Base-by-base conservation (phyloP, 2,113 vertebrate genomes). In the Callionymus lyra region DNA sequence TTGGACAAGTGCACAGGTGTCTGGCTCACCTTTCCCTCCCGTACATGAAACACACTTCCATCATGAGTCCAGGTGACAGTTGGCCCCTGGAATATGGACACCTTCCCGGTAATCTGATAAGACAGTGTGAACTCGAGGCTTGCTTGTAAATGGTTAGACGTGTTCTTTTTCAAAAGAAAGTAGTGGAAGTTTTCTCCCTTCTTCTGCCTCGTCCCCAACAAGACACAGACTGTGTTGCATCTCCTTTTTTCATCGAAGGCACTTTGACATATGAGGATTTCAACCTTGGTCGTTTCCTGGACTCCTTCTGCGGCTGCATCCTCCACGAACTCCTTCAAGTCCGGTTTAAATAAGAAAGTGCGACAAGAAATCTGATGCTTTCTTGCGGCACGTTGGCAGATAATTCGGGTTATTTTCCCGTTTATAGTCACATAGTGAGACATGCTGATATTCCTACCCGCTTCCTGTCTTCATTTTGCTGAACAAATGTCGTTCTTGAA, bases 51-150 rank as follows among this genome's bases (percentile, higher is more conserved):
- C 18, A 91, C 65, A 6, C 62, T 57, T 32, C 68, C 63, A 1
- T 52, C 44, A 12, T 88, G 74, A 9, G 59, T 85, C 93, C 93
- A 96, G 34, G 93, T 16, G 55, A 94, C 42, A 1, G 86, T 85
- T 17, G 94, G 93, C 6, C 95, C 93, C 44, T 65, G 39, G 37
- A 90, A 69, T 63, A 98, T 63, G 8, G 42, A 70, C 51, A 92
- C 18, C 2, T 48, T 47, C 11, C 86, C 84, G n/a, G 64, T 63
- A 35, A 91, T 65, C 33, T 86, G 78, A 65, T 89, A 80, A 12
- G 81, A 72, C 15, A 91, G 61, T 21, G 71, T 77, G 73, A 97
- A 91, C 50, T 77, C 69, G 38, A 91, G 50, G 16, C 68, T 50
- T 0, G 62, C 67, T 51, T 89, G 82, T 59, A 90, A 77, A 0